Percentiles rank a stretch among this genome's conserved stretches.
These are phyloP conservation scores for Galagoides demidoff DNA, from an alignment of 2,797 vertebrate genomes.

Conservation along the genomic window DNA sequence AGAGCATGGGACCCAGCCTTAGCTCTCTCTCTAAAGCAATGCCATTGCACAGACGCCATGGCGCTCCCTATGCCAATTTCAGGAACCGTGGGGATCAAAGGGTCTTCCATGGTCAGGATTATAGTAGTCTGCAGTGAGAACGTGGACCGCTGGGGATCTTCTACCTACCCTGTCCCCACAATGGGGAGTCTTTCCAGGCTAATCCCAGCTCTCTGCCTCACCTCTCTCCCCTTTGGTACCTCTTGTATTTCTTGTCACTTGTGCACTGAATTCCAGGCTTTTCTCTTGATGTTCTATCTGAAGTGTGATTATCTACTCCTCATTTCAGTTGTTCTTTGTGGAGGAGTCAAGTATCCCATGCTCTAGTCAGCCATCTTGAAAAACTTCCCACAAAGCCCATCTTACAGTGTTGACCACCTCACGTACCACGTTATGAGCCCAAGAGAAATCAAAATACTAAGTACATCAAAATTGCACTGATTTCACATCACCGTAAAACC, in stretches of 20 bases:
- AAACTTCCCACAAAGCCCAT: not conserved
- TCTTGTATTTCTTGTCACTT: not conserved
- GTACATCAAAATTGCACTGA: not conserved
- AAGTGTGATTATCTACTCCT: not conserved
- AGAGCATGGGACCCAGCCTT: not conserved
- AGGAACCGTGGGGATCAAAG: not conserved
- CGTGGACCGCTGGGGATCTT: not conserved
- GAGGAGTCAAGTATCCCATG: not conserved
- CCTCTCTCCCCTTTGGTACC: not conserved
- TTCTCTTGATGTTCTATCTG: not conserved
- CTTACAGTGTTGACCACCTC: not conserved
- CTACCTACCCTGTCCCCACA: not conserved
- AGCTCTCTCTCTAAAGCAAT: not conserved
- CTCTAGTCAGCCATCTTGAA: not conserved
- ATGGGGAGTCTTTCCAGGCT: not conserved
- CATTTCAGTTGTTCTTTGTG: not conserved
- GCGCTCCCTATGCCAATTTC: not conserved
- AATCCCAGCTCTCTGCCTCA: not conserved
- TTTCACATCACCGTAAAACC: not conserved
- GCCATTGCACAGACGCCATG: not conserved
- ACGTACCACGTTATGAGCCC: not conserved
- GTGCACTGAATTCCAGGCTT: not conserved
- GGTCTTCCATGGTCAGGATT: not conserved
- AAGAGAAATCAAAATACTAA: not conserved
- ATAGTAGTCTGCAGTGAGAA: not conserved